A percentile compares a stretch with the other conserved stretches of the same genome.
phyloP scores from a whole-genome alignment of 2,113 vertebrate species.

The Phainopepla nitens region DNA sequence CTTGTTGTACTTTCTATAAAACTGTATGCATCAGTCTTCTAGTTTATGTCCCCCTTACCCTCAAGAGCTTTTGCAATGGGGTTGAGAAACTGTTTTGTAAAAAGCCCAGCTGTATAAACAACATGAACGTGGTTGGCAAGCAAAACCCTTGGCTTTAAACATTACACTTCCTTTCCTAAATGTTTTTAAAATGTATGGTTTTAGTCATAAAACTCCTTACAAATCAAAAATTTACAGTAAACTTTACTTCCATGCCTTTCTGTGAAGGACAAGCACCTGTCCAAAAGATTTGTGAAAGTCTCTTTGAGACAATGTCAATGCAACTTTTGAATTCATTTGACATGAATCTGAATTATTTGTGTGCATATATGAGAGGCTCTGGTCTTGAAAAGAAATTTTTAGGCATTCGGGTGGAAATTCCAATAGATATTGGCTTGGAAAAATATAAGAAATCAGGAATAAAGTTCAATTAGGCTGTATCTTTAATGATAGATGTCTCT shows the following conservation, averaged over 20 bases:
- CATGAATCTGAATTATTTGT: neutral
- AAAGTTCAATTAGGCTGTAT: neutral
- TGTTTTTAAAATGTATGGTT: neutral
- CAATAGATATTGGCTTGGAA: neutral
- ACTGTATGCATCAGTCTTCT: neutral
- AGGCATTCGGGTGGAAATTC: neutral
- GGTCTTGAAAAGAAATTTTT: neutral
- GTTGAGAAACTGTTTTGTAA: neutral
- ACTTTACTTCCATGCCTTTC: neutral
- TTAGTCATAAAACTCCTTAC: neutral
- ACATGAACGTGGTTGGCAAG: neutral
- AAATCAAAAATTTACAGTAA: neutral
- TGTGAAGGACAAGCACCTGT: neutral
- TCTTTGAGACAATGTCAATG: neutral
- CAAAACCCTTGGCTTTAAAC: neutral
- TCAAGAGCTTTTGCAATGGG: neutral
- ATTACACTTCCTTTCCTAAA: neutral
- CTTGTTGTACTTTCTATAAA: neutral
- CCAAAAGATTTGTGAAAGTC: neutral
- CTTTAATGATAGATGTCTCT: neutral
- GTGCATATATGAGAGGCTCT: neutral
- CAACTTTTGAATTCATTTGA: neutral
- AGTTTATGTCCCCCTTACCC: neutral
- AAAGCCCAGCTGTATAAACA: conserved; percentile 49
- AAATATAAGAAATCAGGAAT: neutral